Base-by-base conservation (phyloP, 2,888 invertebrate species). In the Chirona hameri region DNA sequence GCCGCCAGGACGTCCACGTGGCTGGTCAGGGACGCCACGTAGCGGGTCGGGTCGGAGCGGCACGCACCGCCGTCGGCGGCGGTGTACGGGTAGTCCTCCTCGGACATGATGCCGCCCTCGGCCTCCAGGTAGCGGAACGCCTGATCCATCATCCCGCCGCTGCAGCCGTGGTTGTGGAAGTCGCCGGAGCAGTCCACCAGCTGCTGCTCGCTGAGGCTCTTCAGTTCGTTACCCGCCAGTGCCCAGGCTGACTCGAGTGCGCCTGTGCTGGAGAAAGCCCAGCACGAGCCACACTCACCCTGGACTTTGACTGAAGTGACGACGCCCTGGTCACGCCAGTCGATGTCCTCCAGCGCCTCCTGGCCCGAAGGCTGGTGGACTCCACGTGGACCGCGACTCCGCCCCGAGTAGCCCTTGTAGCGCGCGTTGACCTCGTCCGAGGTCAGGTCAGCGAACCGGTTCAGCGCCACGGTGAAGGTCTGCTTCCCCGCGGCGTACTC, bases 131-230 rank as follows among this genome's bases (percentile, higher is more conserved):
- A 79, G 10, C 79, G 29, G 52, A 95, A 96, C 83, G 95, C 95
- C 87, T 93, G 91, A 89, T 95, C 95, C 92, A 92, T 92, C 69
- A 92, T 87, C 84, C 96, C 96, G 82, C 97, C 97, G 86, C 94
- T 92, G 89, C 97, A 97, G 82, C 97, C 97, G 87, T 95, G 92
- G 89, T 97, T 97, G 80, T 95, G 96, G 87, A 93, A 96, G 85
- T 91, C 90, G 3, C 88, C 86, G 18, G 96, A 95, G 88, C 97
- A 97, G 89, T 97, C 97, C 83, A 97, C 90, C 84, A 97, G 90
- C 89, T 97, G 96, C 90, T 97, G 97, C 89, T 97, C 97, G 85
- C 95, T 95, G 24, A 97, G 91, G 0, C 95, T 95, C 46, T 95
- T 91, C 82, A 97, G 90, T 85, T 90, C 90, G 21, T 93, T 93